Percentiles rank a stretch among this genome's conserved stretches.
These are phyloP conservation scores for Acanthurus leucopareius DNA, from an alignment of 2,797 vertebrate genomes.

Conservation along the genomic window DNA sequence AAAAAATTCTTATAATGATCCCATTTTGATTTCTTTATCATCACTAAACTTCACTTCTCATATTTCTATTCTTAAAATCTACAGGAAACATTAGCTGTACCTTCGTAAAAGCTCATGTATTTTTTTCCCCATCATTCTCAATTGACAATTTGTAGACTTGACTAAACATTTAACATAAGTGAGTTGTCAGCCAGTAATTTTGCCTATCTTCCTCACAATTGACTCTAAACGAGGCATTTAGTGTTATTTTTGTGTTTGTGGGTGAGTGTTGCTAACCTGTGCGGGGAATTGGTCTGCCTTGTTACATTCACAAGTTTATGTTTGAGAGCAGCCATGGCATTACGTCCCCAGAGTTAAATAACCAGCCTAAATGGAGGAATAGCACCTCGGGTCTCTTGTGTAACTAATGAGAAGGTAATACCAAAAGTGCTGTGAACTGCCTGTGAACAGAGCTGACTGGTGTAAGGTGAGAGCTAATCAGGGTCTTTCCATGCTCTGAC, in stretches of 20 bases:
- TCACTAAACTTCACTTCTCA: not conserved
- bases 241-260: not conserved
- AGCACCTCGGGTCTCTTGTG: conserved; percentile 49
- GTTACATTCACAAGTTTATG: conserved; percentile 26
- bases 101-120: not conserved
- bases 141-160: conserved; percentile 13
- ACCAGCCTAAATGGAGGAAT: conserved; percentile 58
- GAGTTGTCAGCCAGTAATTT: conserved; percentile 25
- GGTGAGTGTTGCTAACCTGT: conserved; percentile 31
- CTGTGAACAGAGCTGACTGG: conserved; percentile 53
- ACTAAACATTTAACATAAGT: conserved; percentile 43
- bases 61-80: not conserved
- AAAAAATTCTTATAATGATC: not conserved
- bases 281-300: conserved; percentile 20
- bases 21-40: not conserved
- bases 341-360: conserved; percentile 50
- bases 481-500: conserved; percentile 68
- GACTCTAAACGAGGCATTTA: conserved; percentile 24
- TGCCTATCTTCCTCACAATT: conserved; percentile 18
- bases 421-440: conserved; percentile 48
- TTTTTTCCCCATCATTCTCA: not conserved
- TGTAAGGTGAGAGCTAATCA: conserved; percentile 78
- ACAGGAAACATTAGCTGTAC: not conserved
- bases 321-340: conserved; percentile 23
- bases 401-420: conserved; percentile 65